Base-by-base conservation (phyloP, 2,888 invertebrate species). In the Macrosoma leucophasiata region DNA sequence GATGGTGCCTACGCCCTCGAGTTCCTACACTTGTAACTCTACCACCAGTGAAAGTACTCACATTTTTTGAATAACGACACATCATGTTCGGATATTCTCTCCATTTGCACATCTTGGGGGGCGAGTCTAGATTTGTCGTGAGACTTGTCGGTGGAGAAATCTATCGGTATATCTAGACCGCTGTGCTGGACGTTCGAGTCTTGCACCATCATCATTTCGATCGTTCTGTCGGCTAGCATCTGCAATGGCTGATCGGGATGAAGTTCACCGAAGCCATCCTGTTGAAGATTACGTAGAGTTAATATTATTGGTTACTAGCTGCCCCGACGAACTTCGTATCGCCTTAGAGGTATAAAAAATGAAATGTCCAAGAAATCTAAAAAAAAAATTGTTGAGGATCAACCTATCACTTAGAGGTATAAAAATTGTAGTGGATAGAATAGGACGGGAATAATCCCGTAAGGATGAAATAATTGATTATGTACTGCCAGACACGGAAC, bases 201-300 rank as follows among this genome's bases (percentile, higher is more conserved):
- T 0, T 49, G 54, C 1, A 44, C 55, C 38, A 76, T 28, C 78
- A 79, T 77, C 48, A 59, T 46, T 41, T 81, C 81, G 0, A 75
- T 13, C 0, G 73, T 69, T n/a, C 62, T 60, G 21, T 79, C 69
- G 1, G 46, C 54, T 0, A 71, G 43, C 3, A 55, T 22, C n/a
- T 63, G 59, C 6, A 71, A 18, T 0, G 56, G 51, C 41, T 64
- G 69, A 0, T 74, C 66, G 0, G 58, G 63, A 14, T 70, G 56
- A 36, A 76, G 67, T 46, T 82, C 82, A 1, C 81, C 82, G 36
- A 82, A 82, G 1, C 71, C 71, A 19, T 81, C 81, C 82, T 82
- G 27, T 3, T 12, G 17, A 20, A 12, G 13, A 10, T 29, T 29
- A 4, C 10, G 10, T 10, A 11, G 7, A 23, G 3, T 10, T 17